These are phyloP conservation scores for Stomorhina lunata DNA, from an alignment of 2,888 invertebrate species.

Conservation along the genomic window DNA sequence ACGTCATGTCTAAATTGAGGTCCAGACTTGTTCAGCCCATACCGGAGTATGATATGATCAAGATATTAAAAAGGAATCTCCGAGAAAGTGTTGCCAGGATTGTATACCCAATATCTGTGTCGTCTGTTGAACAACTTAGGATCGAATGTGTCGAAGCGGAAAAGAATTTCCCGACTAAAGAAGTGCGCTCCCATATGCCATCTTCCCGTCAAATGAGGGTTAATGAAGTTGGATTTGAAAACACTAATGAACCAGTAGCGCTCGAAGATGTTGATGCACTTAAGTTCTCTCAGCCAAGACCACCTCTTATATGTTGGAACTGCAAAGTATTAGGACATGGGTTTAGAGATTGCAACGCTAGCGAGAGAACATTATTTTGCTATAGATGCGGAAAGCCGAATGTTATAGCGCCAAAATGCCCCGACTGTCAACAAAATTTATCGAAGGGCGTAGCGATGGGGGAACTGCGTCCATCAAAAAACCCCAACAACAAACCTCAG, in stretches of 20 bases:
- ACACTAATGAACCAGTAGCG: neutral
- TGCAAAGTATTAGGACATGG: neutral
- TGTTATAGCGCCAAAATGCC: neutral
- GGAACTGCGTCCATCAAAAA: neutral
- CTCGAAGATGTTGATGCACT: neutral
- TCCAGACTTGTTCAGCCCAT: neutral
- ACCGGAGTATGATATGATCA: neutral
- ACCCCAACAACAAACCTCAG: neutral
- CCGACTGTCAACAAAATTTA: neutral
- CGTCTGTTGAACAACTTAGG: too few relatives aligned
- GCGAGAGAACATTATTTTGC: neutral
- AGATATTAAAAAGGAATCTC: too few relatives aligned
- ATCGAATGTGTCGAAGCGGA: neutral
- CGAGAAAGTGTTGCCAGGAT: neutral
- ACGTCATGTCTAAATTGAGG: neutral
- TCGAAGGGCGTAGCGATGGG: neutral
- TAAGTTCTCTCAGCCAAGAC: neutral
- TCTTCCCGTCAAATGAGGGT: neutral
- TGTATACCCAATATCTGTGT: neutral
- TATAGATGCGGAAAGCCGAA: constrained; percentile 5
- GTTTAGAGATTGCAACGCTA: neutral
- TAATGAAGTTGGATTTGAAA: neutral
- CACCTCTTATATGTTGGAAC: neutral
- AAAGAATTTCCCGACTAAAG: neutral
- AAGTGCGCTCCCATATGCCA: neutral